Evolutionary conservation across 2,888 invertebrate species (phyloP).

Genomic region (Drosophila ochracea): DNA sequence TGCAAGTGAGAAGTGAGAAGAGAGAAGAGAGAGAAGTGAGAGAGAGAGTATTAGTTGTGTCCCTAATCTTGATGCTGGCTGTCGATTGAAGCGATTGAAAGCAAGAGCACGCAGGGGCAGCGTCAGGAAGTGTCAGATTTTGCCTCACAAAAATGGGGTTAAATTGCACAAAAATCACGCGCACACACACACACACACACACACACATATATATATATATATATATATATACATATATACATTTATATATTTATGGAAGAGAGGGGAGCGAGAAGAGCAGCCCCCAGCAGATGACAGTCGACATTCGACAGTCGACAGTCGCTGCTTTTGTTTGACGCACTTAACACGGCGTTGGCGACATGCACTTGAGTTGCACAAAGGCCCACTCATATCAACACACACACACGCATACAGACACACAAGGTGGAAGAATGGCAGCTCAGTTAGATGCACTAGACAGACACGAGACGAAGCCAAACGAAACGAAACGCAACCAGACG

Average conservation of each 20-base stretch:
- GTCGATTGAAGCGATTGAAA: slow-evolving; percentile 6
- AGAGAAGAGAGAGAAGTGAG: neutral
- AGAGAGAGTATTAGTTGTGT: slow-evolving; percentile 42
- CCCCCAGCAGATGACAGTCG: slow-evolving; percentile 38
- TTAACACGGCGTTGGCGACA: slow-evolving; percentile 84
- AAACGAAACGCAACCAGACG: slow-evolving; percentile 52
- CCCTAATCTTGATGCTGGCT: slow-evolving; percentile 44
- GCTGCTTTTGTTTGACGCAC: slow-evolving; percentile 78
- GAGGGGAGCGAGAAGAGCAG: slow-evolving; percentile 19
- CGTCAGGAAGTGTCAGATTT: slow-evolving; percentile 25
- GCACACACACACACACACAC: neutral
- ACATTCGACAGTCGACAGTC: slow-evolving; percentile 20
- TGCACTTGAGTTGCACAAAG: slow-evolving; percentile 83
- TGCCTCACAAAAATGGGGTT: slow-evolving; percentile 69
- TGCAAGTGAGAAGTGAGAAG: slow-evolving; percentile 1
- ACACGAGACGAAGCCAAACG: slow-evolving; percentile 52
- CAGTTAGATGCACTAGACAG: slow-evolving; percentile 82
- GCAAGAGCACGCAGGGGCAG: neutral
- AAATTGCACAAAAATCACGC: slow-evolving; percentile 79
- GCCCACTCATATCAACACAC: slow-evolving; percentile 38
- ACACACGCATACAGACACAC: neutral
- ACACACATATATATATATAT: neutral
- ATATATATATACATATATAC: neutral
- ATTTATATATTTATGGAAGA: neutral
- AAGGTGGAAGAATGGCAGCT: slow-evolving; percentile 23